A percentile compares a stretch with the other conserved stretches of the same genome.
These are phyloP conservation scores for Podotricha telesiphe DNA, from an alignment of 2,888 invertebrate species.

Conservation along the genomic window DNA sequence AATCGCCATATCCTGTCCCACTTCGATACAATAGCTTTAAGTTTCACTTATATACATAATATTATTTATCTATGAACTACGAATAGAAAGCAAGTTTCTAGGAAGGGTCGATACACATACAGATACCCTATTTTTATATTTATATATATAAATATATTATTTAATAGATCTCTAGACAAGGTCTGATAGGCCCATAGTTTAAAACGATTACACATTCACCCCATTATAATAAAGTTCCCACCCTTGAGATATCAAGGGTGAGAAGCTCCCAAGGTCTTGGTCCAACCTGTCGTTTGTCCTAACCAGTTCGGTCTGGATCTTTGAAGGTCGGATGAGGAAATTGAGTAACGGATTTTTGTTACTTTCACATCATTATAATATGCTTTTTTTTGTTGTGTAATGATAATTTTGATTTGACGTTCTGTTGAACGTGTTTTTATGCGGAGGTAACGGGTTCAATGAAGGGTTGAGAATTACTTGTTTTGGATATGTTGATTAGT, in stretches of 20 bases:
- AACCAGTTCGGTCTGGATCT: slow-evolving; percentile 1
- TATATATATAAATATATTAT: slow-evolving; percentile 12
- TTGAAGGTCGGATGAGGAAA: slow-evolving; percentile 20
- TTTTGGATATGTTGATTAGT: neutral
- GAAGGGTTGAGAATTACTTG: neutral
- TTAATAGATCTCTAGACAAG: slow-evolving; percentile 19
- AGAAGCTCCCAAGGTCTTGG: slow-evolving; percentile 25
- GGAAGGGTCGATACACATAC: slow-evolving; percentile 6
- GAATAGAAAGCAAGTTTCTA: neutral
- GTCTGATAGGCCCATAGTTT: slow-evolving; percentile 6
- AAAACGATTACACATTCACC: slow-evolving; percentile 17
- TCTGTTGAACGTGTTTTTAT: neutral
- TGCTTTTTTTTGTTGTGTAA: neutral
- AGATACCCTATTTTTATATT: slow-evolving; percentile 16
- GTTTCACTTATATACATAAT: too few relatives aligned
- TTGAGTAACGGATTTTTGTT: slow-evolving; percentile 16
- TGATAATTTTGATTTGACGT: neutral
- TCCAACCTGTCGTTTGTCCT: slow-evolving; percentile 22
- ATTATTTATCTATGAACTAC: neutral
- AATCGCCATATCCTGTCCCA: too few relatives aligned
- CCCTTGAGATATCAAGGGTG: slow-evolving; percentile 43
- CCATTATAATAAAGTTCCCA: slow-evolving; percentile 8
- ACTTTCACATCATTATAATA: slow-evolving; percentile 18
- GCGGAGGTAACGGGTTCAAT: neutral
- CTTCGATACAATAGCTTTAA: too few relatives aligned